Conservation (phyloP, 2,797 vertebrate genomes). For the Neosalanx taihuensis region DNA sequence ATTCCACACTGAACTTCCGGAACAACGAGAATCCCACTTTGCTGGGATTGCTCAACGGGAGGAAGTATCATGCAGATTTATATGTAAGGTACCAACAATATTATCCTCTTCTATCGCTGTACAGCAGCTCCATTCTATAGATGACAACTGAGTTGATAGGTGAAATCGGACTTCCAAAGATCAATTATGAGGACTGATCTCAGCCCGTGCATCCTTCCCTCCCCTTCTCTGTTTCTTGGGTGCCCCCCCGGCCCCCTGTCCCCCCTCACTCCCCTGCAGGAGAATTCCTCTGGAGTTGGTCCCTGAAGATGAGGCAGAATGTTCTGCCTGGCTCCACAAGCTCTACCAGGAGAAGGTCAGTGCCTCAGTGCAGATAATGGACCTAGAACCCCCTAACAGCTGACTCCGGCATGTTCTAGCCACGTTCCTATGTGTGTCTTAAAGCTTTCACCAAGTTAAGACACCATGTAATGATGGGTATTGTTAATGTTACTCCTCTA, state of each 20-base stretch:
- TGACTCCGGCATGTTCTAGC: too few species aligned
- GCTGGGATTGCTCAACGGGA: slow-evolving; percentile 88
- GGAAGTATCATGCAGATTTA: slow-evolving; percentile 92
- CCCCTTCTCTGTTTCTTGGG: background rate
- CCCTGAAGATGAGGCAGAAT: slow-evolving; percentile 86
- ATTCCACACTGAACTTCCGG: slow-evolving; percentile 96
- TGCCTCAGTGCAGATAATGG: background rate
- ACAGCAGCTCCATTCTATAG: background rate
- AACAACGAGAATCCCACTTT: slow-evolving; percentile 87
- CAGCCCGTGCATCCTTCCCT: too few species aligned
- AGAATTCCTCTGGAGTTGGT: slow-evolving; percentile 88
- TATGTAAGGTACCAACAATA: slow-evolving; percentile 81
- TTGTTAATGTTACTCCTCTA: too few species aligned
- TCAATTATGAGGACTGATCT: background rate
- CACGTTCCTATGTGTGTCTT: too few species aligned
- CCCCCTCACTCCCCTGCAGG: slow-evolving; percentile 61
- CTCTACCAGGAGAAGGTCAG: slow-evolving; percentile 96
- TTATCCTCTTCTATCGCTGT: background rate
- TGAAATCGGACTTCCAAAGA: background rate
- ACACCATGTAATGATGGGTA: too few species aligned
- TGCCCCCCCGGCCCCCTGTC: background rate
- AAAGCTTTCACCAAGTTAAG: too few species aligned
- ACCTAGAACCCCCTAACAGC: too few species aligned
- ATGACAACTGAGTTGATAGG: background rate
- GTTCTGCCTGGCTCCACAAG: slow-evolving; percentile 90